Base-by-base conservation (phyloP, 2,888 invertebrate species). In the Tinea pellionella region DNA sequence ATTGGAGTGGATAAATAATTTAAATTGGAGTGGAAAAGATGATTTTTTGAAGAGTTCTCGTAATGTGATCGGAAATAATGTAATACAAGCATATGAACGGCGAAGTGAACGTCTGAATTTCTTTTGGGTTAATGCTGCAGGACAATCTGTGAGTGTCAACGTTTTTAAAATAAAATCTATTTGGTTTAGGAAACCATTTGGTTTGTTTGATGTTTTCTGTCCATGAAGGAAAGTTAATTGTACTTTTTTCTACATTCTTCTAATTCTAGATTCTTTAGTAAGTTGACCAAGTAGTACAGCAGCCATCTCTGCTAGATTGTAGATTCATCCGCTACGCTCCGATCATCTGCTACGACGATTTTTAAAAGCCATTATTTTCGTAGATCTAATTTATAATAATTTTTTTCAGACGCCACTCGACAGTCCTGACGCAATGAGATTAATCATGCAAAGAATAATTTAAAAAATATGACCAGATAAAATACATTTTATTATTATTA, bases 121-220 rank as follows among this genome's bases (percentile, higher is more conserved):
- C 75, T 95, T 92, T 72, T 94, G 94, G 92, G 89, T 95, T 62
- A 89, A 94, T 61, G 89, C 92, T 66, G 92, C 94, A 62, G 95
- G 95, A 61, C 94, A 93, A 73, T 93, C 92, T 91, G 94, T 92
- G 86, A 69, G 74, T n/a, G n/a, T 63, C 6, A 24, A 6, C 24
- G 24, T 24, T 24, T 24, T 24, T 24, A 24, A 24, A n/a, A n/a
- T n/a, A n/a, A n/a, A n/a, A n/a, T n/a, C n/a, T n/a, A n/a, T n/a
- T n/a, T n/a, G n/a, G n/a, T n/a, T n/a, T n/a, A n/a, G n/a, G n/a
- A n/a, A n/a, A n/a, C n/a, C n/a, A n/a, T n/a, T n/a, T n/a, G n/a
- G n/a, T n/a, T n/a, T n/a, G n/a, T n/a, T n/a, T n/a, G n/a, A n/a
- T n/a, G n/a, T n/a, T n/a, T n/a, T n/a, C n/a, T n/a, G n/a, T n/a